These are phyloP conservation scores for Leptatherina wallacei DNA, from an alignment of 2,797 vertebrate species.

Conservation along the genomic window DNA sequence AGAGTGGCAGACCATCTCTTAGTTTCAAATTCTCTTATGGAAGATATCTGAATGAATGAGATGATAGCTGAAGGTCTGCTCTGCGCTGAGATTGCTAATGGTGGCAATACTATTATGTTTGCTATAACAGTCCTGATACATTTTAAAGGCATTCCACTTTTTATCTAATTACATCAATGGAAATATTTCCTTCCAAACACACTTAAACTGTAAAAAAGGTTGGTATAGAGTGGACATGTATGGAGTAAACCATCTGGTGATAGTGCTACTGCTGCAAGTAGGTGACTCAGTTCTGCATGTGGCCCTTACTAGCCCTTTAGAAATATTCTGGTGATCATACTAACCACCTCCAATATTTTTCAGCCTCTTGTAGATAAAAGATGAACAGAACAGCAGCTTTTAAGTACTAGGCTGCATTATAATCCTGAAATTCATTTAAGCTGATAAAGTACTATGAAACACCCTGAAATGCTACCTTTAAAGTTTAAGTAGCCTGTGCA, in stretches of 20 bases:
- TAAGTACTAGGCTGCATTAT: not conserved
- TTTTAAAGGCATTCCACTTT: not conserved
- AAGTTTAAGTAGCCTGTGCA: not conserved
- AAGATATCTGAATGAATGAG: slow-evolving; percentile 1
- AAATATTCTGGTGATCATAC: slow-evolving; percentile 22
- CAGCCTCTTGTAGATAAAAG: slow-evolving; percentile 3
- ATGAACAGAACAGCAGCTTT: slow-evolving; percentile 7
- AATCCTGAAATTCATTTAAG: not conserved
- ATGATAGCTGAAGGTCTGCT: not conserved
- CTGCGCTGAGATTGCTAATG: not conserved
- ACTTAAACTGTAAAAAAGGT: not conserved
- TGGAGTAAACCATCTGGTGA: not conserved
- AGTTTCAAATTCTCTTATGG: slow-evolving; percentile 19
- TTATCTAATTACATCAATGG: too few relatives aligned
- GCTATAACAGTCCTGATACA: not conserved
- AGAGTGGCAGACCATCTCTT: not conserved
- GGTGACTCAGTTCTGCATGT: slow-evolving; percentile 2
- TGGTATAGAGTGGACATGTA: too few relatives aligned
- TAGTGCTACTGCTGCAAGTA: not conserved
- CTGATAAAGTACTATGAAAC: not conserved
- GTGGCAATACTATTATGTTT: not conserved
- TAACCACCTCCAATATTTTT: slow-evolving; percentile 10
- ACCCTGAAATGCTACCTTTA: not conserved
- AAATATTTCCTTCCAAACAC: not conserved
- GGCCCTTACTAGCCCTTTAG: slow-evolving; percentile 5